phyloP scores from a whole-genome alignment of 2,113 vertebrate species.

The Forbesichthys papilliferus region DNA sequence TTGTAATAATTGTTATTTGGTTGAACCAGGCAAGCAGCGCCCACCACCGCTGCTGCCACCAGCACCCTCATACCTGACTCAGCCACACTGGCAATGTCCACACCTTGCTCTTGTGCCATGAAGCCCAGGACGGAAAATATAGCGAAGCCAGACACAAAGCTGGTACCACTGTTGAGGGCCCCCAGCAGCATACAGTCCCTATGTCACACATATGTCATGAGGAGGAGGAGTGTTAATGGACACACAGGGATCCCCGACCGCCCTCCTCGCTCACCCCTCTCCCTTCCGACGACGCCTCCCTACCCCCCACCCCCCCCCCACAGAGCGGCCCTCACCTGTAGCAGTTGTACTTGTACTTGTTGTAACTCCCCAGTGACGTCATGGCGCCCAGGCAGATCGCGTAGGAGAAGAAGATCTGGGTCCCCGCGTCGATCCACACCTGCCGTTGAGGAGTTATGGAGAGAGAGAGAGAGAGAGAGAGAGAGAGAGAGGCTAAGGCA shows the following conservation, averaged over 20 bases:
- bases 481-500: constrained; percentile 56
- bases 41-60: constrained; percentile 92
- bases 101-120: constrained; percentile 99
- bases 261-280: constrained; percentile 27
- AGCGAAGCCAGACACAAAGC: constrained; percentile 99
- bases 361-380: constrained; percentile 99
- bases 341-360: constrained; percentile 99
- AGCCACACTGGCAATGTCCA: constrained; percentile 99
- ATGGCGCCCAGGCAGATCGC: constrained; percentile 99
- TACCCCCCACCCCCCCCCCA: constrained; percentile 61
- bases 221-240: constrained; percentile 98
- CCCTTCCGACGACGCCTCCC: constrained; percentile 21
- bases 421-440: constrained; percentile 99
- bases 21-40: constrained; percentile 86
- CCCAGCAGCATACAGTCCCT: constrained; percentile 99
- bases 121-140: constrained; percentile 99
- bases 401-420: constrained; percentile 99
- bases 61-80: constrained; percentile 98
- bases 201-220: constrained; percentile 98
- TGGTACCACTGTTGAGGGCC: constrained; percentile 99
- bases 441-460: constrained; percentile 41
- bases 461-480: neutral
- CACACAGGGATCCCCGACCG: constrained; percentile 79
- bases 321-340: constrained; percentile 89
- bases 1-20: constrained; percentile 48